Conservation (phyloP, 2,113 vertebrate genomes). For the Equus quagga region DNA sequence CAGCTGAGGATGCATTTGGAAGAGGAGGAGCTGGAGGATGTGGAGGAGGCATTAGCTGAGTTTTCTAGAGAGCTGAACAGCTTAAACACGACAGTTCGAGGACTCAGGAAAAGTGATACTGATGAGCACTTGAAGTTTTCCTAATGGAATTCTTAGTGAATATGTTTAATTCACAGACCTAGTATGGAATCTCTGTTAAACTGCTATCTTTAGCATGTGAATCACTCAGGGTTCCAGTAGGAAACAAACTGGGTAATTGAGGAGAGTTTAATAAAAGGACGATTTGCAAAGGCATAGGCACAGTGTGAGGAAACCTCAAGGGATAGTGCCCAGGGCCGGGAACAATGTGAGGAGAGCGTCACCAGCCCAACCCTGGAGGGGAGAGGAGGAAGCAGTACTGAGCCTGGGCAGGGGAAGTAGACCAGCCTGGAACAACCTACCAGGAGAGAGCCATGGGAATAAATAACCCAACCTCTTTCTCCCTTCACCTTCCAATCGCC, state of each 20-base stretch:
- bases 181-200: background rate
- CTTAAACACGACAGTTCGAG: background rate
- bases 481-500: background rate
- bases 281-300: background rate
- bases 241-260: background rate
- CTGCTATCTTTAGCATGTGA: background rate
- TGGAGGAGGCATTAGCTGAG: background rate
- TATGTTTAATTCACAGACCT: background rate
- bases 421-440: background rate
- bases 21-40: rapidly evolving
- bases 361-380: background rate
- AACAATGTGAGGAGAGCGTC: no score
- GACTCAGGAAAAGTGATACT: background rate
- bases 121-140: background rate
- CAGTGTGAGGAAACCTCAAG: background rate
- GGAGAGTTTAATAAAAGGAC: background rate
- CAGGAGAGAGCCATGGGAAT: background rate
- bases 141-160: background rate
- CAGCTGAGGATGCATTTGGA: background rate
- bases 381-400: background rate
- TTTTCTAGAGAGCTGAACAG: background rate
- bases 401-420: background rate
- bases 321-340: background rate
- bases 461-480: background rate
- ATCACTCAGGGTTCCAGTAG: background rate